Percentiles rank a stretch among this genome's conserved stretches.
phyloP scores from a whole-genome alignment of 2,888 invertebrate species.

The Tetheella fluctuosa region DNA sequence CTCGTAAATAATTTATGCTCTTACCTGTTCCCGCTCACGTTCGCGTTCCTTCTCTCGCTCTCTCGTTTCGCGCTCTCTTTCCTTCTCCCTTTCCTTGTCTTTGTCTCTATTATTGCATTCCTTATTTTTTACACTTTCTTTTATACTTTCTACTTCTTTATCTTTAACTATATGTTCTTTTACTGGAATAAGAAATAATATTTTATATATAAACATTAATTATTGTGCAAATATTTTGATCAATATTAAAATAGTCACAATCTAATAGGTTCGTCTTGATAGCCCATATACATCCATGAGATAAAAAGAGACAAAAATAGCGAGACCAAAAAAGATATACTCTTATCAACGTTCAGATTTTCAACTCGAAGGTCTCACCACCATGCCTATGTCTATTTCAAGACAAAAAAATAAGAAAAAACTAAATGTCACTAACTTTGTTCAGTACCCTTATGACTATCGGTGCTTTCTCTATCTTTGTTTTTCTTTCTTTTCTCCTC shows the following conservation, averaged over 20 bases:
- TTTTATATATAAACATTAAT: not conserved
- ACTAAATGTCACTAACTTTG: slow-evolving; percentile 58
- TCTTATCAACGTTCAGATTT: too few relatives aligned
- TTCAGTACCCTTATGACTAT: slow-evolving; percentile 80
- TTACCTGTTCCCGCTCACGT: slow-evolving; percentile 84
- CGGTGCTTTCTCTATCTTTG: slow-evolving; percentile 69
- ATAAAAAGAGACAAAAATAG: too few relatives aligned
- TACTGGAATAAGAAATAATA: slow-evolving; percentile 52
- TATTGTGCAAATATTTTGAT: slow-evolving; percentile 4
- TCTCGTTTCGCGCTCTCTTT: slow-evolving; percentile 39
- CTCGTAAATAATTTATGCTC: slow-evolving; percentile 85
- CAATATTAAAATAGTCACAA: too few relatives aligned
- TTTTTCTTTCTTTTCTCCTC: slow-evolving; percentile 78
- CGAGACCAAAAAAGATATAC: too few relatives aligned
- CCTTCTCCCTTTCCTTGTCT: slow-evolving; percentile 62
- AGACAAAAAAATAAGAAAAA: not conserved
- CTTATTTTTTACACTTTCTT: slow-evolving; percentile 72
- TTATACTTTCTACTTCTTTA: slow-evolving; percentile 77
- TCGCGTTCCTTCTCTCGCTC: slow-evolving; percentile 85
- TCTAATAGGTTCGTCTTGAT: too few relatives aligned
- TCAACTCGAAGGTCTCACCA: too few relatives aligned
- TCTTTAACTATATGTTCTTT: slow-evolving; percentile 77
- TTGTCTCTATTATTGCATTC: slow-evolving; percentile 81
- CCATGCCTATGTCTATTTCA: too few relatives aligned
- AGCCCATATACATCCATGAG: too few relatives aligned